These are phyloP conservation scores for Laspeyria flexula DNA, from an alignment of 2,888 invertebrate species.

Conservation along the genomic window DNA sequence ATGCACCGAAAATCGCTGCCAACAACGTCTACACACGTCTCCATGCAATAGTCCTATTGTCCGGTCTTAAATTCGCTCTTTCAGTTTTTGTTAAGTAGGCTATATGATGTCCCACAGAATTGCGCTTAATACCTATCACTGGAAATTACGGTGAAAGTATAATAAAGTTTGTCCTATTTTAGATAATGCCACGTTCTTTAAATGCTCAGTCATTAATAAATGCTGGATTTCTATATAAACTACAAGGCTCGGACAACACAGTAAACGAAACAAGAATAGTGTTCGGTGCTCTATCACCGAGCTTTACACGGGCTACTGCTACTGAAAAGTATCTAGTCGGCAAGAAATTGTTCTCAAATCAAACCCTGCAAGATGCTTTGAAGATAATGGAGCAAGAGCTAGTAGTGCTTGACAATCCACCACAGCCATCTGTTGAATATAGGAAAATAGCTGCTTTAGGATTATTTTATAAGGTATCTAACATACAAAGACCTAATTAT, in stretches of 20 bases:
- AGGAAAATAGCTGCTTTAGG: constrained; percentile 84
- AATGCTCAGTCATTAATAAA: constrained; percentile 91
- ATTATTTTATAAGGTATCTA: constrained; percentile 87
- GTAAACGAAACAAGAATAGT: constrained; percentile 77
- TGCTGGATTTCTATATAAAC: constrained; percentile 88
- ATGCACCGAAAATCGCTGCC: too few species aligned
- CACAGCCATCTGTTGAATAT: constrained; percentile 85
- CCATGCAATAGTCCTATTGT: too few species aligned
- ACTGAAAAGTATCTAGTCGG: constrained; percentile 81
- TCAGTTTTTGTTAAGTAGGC: neutral
- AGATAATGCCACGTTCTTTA: constrained; percentile 91
- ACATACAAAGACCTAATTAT: too few species aligned
- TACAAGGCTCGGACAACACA: constrained; percentile 32
- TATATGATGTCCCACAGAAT: too few species aligned
- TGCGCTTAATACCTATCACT: too few species aligned
- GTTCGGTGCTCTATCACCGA: constrained; percentile 84
- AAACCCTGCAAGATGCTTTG: constrained; percentile 67
- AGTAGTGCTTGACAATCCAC: constrained; percentile 62
- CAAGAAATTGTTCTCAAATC: constrained; percentile 66
- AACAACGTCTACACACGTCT: too few species aligned
- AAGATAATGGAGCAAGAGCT: constrained; percentile 56
- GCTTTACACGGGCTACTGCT: constrained; percentile 73
- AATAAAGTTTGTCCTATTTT: constrained; percentile 31
- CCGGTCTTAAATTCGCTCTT: too few species aligned
- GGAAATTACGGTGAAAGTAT: too few species aligned